phyloP scores from a whole-genome alignment of 2,113 vertebrate species.

The Malurus alboscapulatus region DNA sequence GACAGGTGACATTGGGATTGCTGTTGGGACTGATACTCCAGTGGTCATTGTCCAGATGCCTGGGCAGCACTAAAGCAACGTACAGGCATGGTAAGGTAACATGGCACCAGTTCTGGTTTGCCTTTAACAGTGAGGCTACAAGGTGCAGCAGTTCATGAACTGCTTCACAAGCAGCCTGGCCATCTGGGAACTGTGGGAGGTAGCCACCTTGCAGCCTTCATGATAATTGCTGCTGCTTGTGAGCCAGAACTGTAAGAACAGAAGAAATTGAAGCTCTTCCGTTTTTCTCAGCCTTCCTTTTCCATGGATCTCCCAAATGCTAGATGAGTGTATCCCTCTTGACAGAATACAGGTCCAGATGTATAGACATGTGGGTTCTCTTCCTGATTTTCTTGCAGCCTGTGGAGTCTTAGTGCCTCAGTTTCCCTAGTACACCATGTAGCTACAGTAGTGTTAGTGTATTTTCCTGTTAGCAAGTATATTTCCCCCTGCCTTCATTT shows the following conservation, averaged over 20 bases:
- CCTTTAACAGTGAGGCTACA: not conserved
- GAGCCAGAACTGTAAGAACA: not conserved
- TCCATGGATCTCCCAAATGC: not conserved
- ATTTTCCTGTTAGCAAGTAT: not conserved
- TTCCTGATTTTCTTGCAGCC: not conserved
- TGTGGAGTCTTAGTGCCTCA: not conserved
- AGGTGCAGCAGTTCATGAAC: not conserved
- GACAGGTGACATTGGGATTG: not conserved
- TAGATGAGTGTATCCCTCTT: not conserved
- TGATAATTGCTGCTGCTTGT: not conserved
- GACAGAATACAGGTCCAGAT: not conserved
- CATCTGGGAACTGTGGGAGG: constrained; percentile 39
- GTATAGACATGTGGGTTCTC: not conserved
- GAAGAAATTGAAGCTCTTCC: not conserved
- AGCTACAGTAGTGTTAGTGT: not conserved
- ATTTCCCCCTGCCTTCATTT: not conserved
- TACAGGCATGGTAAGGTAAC: not conserved
- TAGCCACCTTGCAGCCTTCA: not conserved
- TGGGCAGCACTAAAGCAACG: not conserved
- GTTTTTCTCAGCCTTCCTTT: not conserved
- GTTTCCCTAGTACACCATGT: not conserved
- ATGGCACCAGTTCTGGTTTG: not conserved
- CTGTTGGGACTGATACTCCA: not conserved
- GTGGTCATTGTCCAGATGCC: not conserved
- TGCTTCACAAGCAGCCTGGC: not conserved